These are phyloP conservation scores for Dolichoris vasculosae DNA, from an alignment of 1,140 invertebrate genomes.

Conservation along the genomic window DNA sequence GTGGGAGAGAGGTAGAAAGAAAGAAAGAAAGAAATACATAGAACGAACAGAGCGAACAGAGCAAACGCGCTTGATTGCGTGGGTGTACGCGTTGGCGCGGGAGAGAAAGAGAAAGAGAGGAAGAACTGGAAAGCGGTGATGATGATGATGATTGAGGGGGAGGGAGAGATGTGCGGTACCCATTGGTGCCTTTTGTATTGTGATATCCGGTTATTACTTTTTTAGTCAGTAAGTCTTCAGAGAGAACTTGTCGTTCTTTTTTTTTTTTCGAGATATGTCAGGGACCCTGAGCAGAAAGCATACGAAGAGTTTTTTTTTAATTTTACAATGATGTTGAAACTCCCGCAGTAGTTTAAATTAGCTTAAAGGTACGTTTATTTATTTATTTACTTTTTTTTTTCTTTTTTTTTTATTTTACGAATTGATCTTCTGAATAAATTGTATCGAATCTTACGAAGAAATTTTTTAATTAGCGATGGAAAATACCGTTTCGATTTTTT, in stretches of 20 bases:
- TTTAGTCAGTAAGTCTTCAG: constrained; percentile 59
- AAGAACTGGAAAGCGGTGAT: no score
- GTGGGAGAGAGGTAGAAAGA: background rate
- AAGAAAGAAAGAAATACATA: constrained; percentile 51
- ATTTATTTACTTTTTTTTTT: no score
- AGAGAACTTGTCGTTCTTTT: constrained; percentile 15
- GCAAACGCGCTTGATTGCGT: constrained; percentile 1
- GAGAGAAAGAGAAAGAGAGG: background rate
- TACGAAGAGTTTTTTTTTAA: constrained; percentile 31
- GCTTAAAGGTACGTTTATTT: background rate
- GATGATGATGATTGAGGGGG: no score
- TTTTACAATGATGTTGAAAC: constrained; percentile 38
- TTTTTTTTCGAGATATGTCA: constrained; percentile 54
- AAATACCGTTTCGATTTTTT: background rate
- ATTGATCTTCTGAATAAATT: background rate
- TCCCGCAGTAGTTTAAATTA: constrained; percentile 1
- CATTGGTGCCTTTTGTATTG: constrained; percentile 62
- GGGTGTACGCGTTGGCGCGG: background rate
- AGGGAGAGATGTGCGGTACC: constrained; percentile 46
- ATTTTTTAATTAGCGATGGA: constrained; percentile 5
- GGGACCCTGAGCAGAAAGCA: constrained; percentile 43
- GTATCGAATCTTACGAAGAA: background rate
- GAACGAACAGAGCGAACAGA: no score
- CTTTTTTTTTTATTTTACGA: background rate
- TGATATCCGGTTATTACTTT: constrained; percentile 67